Base-by-base conservation (phyloP, 2,113 vertebrate species). In the Tricholaema leucomelas region DNA sequence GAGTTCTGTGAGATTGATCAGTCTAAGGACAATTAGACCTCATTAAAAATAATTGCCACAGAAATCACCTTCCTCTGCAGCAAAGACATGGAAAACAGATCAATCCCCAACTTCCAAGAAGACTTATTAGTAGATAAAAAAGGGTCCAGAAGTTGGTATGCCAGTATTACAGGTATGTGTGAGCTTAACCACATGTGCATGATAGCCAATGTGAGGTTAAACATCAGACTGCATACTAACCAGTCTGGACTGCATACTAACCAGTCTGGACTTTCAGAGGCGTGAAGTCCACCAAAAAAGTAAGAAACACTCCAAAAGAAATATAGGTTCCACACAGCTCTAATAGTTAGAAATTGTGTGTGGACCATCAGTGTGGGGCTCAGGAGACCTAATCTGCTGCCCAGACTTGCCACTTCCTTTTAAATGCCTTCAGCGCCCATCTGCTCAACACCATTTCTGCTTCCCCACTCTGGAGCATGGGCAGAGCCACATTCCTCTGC, bases 111-210 rank as follows among this genome's bases (percentile, higher is more conserved):
- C 21, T 71, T 9, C 25, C 31, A 63, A 65, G n/a, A 76, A 63
- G n/a, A 19, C 48, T 67, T 67, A 28, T 6, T 21, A 12, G n/a
- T 15, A 76, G 46, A 12, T 0, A 44, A 35, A 30, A 72, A 77
- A 74, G 40, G 3, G 40, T 56, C 31, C 35, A 25, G 20, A 71
- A 58, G 23, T 35, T 40, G 52, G 63, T 35, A 5, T 11, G 31
- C 42, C 21, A 15, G 24, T 44, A 38, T 56, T 35, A 31, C 10
- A 31, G 61, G 10, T 24, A 9, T 0, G 3, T 1, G 2, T 31
- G 24, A 84, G 20, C 19, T 75, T 58, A 64, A 70, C 12, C 18
- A 19, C 10, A 3, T 24, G 20, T 16, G 31, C 9, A 23, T 17
- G 21, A 25, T 5, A 12, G 21, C 30, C 31, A 23, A 24, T 31